A percentile compares a stretch with the other conserved stretches of the same genome.
Conservation (phyloP, 2,113 vertebrate species). For the Engraulis encrasicolus region DNA sequence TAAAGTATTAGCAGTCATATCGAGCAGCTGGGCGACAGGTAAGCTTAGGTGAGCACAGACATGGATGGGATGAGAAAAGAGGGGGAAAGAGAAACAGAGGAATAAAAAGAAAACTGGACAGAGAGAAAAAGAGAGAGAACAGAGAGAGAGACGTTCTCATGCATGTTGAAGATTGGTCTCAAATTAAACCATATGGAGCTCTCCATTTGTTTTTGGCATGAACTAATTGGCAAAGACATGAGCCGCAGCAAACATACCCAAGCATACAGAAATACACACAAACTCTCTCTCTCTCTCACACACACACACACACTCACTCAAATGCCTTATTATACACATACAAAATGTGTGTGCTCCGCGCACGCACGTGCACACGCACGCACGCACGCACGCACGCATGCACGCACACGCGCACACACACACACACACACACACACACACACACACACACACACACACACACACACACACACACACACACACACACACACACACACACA, state of each 20-base stretch:
- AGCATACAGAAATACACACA: background rate
- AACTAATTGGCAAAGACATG: background rate
- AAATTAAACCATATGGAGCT: background rate
- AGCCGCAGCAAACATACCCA: too few relatives aligned
- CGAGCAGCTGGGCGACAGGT: background rate
- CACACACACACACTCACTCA: background rate
- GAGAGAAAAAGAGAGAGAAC: background rate
- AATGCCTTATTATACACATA: too few relatives aligned
- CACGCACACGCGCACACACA: background rate
- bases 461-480: background rate
- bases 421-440: background rate
- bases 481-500: background rate
- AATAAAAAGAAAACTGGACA: background rate
- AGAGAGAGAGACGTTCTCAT: background rate
- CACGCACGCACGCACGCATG: background rate
- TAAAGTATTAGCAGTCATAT: background rate
- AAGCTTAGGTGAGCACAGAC: background rate
- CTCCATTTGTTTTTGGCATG: background rate
- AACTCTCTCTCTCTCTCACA: too few relatives aligned
- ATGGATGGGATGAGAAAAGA: background rate
- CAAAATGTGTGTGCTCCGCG: too few relatives aligned
- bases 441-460: conserved; percentile 3
- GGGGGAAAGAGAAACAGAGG: background rate
- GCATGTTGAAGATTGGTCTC: background rate
- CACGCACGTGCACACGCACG: background rate